phyloP scores from a whole-genome alignment of 2,797 vertebrate species.

The Lepus townsendii region DNA sequence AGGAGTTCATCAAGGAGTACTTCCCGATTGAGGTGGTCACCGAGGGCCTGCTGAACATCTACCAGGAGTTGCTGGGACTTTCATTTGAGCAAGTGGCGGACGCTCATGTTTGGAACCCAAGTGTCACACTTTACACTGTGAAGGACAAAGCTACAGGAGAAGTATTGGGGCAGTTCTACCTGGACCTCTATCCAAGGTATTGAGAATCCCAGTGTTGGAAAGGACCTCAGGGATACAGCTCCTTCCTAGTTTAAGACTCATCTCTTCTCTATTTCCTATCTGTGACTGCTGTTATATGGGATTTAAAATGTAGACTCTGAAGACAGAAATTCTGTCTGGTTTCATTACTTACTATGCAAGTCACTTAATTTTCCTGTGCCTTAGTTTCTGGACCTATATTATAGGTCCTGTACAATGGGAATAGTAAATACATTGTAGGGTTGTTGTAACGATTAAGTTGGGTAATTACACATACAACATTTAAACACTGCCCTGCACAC shows the following conservation, averaged over 20 bases:
- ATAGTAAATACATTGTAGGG: background rate
- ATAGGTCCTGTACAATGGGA: background rate
- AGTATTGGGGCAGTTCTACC: constrained; percentile 95
- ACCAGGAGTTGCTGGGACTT: constrained; percentile 96
- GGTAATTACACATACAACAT: constrained; percentile 6
- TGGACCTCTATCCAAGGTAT: constrained; percentile 97
- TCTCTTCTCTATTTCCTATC: background rate
- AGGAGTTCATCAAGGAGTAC: constrained; percentile 96
- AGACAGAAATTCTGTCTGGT: constrained; percentile 1
- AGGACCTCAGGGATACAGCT: background rate
- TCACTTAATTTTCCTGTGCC: constrained; percentile 42
- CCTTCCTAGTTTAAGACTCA: background rate
- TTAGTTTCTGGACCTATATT: background rate
- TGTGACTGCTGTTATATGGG: background rate
- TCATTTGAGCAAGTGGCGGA: constrained; percentile 91
- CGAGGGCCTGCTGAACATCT: constrained; percentile 94
- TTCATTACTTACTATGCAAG: background rate
- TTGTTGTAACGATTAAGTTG: constrained; percentile 47
- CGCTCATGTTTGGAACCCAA: constrained; percentile 94
- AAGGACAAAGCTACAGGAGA: constrained; percentile 92
- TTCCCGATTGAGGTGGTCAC: constrained; percentile 96
- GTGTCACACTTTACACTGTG: constrained; percentile 93
- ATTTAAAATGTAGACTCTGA: constrained; percentile 40
- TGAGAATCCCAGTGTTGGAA: background rate
- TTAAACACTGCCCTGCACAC: background rate